phyloP scores from a whole-genome alignment of 2,888 invertebrate genomes.

The Phengaris alcon region DNA sequence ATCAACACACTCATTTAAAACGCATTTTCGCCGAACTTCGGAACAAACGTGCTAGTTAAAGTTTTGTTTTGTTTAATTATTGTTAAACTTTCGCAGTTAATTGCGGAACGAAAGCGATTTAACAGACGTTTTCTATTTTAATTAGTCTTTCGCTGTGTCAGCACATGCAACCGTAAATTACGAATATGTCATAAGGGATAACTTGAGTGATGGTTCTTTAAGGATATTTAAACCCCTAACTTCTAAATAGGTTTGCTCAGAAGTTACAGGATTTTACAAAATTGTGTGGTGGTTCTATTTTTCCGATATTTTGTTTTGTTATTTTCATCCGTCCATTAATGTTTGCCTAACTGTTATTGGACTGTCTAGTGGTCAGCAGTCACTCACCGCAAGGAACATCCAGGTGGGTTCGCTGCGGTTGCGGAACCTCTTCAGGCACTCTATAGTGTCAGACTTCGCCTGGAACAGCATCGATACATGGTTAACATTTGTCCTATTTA shows the following conservation, averaged over 20 bases:
- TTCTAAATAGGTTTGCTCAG: background rate
- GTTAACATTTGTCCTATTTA: background rate
- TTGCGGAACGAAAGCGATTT: conserved; percentile 17
- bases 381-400: conserved; percentile 89
- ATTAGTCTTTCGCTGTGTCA: background rate
- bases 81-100: conserved; percentile 25
- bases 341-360: background rate
- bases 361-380: too few relatives aligned
- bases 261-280: too few relatives aligned
- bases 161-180: background rate
- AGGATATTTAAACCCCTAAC: background rate
- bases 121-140: conserved; percentile 6
- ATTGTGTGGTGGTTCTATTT: too few relatives aligned
- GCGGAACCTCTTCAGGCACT: conserved; percentile 85
- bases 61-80: conserved; percentile 21
- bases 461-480: conserved; percentile 47
- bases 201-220: background rate
- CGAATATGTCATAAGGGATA: background rate
- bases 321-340: too few relatives aligned
- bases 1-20: background rate
- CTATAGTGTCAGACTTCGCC: conserved; percentile 89
- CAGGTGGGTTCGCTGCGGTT: conserved; percentile 93
- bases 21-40: background rate
- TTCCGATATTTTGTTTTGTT: too few relatives aligned
- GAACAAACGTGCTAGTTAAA: conserved; percentile 1